Evolutionary conservation across 2,888 invertebrate genomes (phyloP).

Genomic region (Drosophila mimetica): DNA sequence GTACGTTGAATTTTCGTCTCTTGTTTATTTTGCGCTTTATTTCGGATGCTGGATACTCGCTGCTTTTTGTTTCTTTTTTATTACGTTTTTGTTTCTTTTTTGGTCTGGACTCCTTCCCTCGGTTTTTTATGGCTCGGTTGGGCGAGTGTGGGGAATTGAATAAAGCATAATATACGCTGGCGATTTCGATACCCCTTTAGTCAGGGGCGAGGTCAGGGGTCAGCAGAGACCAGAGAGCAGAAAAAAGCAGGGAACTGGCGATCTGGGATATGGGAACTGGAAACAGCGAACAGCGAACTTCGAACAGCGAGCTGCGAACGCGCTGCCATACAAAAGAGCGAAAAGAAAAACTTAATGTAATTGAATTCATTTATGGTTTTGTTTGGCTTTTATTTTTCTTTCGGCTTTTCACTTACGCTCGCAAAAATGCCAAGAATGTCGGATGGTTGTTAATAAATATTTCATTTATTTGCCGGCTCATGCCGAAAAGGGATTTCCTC

Average conservation of each 20-base stretch:
- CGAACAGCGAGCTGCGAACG: slow-evolving; percentile 2
- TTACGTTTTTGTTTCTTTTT: slow-evolving; percentile 22
- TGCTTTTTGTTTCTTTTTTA: slow-evolving; percentile 27
- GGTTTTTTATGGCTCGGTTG: slow-evolving; percentile 53
- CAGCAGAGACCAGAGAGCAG: slow-evolving; percentile 12
- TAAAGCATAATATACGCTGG: slow-evolving; percentile 59
- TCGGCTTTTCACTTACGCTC: slow-evolving; percentile 62
- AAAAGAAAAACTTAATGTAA: slow-evolving; percentile 72
- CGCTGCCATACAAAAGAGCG: slow-evolving; percentile 33
- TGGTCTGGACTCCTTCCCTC: slow-evolving; percentile 27
- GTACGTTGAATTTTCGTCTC: slow-evolving; percentile 66
- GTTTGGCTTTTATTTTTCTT: slow-evolving; percentile 64
- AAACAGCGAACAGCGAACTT: slow-evolving; percentile 3
- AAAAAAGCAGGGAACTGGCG: background rate
- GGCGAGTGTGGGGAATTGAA: slow-evolving; percentile 47
- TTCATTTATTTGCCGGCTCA: slow-evolving; percentile 72
- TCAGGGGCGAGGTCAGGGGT: slow-evolving; percentile 32
- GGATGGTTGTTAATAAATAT: slow-evolving; percentile 74
- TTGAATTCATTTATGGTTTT: slow-evolving; percentile 79
- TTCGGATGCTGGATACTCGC: slow-evolving; percentile 41
- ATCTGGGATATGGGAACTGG: too few species aligned
- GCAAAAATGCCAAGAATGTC: slow-evolving; percentile 69
- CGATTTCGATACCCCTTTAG: slow-evolving; percentile 48
- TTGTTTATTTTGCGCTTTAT: slow-evolving; percentile 71
- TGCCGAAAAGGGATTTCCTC: slow-evolving; percentile 40